Evolutionary conservation across 2,888 invertebrate genomes (phyloP).

Genomic region (Pogonocherus hispidulus): DNA sequence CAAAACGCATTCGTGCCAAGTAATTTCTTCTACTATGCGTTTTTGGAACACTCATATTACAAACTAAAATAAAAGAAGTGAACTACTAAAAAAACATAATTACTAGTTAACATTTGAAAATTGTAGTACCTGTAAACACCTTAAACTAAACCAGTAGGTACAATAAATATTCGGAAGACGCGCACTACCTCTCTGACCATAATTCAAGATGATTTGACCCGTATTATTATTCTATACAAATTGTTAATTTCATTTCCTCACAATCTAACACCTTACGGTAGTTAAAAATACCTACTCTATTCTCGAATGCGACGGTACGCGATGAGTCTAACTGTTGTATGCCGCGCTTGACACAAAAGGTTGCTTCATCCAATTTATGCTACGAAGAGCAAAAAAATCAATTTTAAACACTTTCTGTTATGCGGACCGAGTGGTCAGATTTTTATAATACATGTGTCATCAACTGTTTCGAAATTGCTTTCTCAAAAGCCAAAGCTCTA

Average conservation of each 20-base stretch:
- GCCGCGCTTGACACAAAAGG: conserved; percentile 15
- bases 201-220: background rate
- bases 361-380: conserved; percentile 41
- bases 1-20: conserved; percentile 67
- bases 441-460: conserved; percentile 50
- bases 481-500: conserved; percentile 33
- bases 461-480: conserved; percentile 45
- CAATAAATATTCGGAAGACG: conserved; percentile 12
- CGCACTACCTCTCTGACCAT: conserved; percentile 8
- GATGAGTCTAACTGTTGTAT: conserved; percentile 38
- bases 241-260: conserved; percentile 29
- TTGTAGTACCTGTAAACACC: conserved; percentile 34
- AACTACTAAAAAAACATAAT: conserved; percentile 37
- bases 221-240: background rate
- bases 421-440: conserved; percentile 32
- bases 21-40: conserved; percentile 62
- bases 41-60: conserved; percentile 47
- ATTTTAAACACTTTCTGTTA: conserved; percentile 45
- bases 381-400: conserved; percentile 52
- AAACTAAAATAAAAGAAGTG: conserved; percentile 38
- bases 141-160: conserved; percentile 1
- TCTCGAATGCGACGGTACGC: conserved; percentile 50
- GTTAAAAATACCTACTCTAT: conserved; percentile 21
- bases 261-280: background rate
- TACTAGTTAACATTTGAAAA: conserved; percentile 40